Evolutionary conservation across 2,797 vertebrate species (phyloP), one percentile per base, ranked within the genome.

Genomic region (Triplophysa yarkandensis): DNA sequence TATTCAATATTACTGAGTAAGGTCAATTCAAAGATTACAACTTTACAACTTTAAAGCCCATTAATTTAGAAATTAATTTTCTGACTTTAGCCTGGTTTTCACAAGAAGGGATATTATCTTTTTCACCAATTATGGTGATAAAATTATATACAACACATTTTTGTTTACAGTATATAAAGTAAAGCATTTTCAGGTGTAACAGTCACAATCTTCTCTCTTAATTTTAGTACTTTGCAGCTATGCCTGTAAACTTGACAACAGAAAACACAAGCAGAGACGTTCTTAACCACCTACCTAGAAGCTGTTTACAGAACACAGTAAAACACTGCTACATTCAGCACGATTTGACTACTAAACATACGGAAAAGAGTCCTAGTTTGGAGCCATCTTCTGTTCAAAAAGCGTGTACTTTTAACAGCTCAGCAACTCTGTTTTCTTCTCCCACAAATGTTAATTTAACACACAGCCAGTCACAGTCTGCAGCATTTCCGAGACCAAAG

Each of bases 171-270:
- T n/a, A n/a, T n/a, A n/a, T n/a, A n/a, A n/a, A n/a, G n/a, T n/a
- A n/a, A n/a, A n/a, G n/a, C n/a, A n/a, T n/a, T n/a, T n/a, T n/a
- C n/a, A n/a, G n/a, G n/a, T n/a, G n/a, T n/a, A n/a, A n/a, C 27
- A 23, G 60, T 39, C 55, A 62, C 25, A 50, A 25, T 19, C 17
- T 41, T 54, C 7, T 58, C 7, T 73, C 55, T 7, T 16, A 52
- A 80, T 81, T 55, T 36, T 80, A 93, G 91, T 76, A 71, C 52
- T 50, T 27, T 65, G 68, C 55, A 2, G 32, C 16, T 11, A 82
- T 82, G 50, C 83, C 86, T 58, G 50, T 86, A 27, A 91, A 90
- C 63, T 50, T 88, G 68, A 87, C 80, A 48, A 25, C 76, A 57
- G 83, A 79, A 43, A 68, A 72, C 46, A 70, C 67, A 74, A 66